Evolutionary conservation across 2,113 vertebrate species (phyloP).

Genomic region (Coptodon bakossiorum): DNA sequence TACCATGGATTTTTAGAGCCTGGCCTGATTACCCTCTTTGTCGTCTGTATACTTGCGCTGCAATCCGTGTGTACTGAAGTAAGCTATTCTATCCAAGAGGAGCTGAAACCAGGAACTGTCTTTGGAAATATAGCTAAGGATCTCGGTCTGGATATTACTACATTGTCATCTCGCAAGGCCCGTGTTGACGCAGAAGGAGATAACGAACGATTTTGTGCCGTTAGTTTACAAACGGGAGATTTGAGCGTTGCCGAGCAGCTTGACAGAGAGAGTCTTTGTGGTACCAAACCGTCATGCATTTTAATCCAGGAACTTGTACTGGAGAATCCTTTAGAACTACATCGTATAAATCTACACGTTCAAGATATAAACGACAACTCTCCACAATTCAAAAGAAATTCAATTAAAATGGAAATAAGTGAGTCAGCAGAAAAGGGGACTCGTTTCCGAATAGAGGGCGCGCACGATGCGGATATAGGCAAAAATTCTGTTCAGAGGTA

Average conservation of each 20-base stretch:
- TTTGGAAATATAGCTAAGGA: conserved; percentile 72
- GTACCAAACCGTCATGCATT: conserved; percentile 22
- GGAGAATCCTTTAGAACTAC: conserved; percentile 52
- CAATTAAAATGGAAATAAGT: conserved; percentile 31
- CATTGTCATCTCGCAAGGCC: conserved; percentile 51
- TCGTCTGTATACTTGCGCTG: not conserved
- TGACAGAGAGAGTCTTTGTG: conserved; percentile 46
- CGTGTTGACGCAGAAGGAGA: conserved; percentile 18
- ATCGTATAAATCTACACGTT: conserved; percentile 39
- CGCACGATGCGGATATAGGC: conserved; percentile 71
- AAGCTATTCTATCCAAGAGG: conserved; percentile 61
- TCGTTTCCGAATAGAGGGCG: conserved; percentile 57
- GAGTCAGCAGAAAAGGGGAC: conserved; percentile 10
- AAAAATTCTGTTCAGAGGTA: conserved; percentile 74
- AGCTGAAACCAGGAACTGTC: conserved; percentile 64
- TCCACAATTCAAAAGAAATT: conserved; percentile 39
- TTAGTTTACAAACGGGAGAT: conserved; percentile 32
- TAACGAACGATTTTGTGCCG: not conserved
- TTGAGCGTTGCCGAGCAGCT: conserved; percentile 18
- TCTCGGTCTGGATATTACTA: conserved; percentile 57
- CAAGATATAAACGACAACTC: conserved; percentile 65
- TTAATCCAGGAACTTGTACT: conserved; percentile 54
- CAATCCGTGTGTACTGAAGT: not conserved
- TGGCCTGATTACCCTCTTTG: not conserved
- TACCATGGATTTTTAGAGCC: not conserved